phyloP scores from a whole-genome alignment of 2,888 invertebrate genomes.

The Rhopalosiphum nymphaeae region DNA sequence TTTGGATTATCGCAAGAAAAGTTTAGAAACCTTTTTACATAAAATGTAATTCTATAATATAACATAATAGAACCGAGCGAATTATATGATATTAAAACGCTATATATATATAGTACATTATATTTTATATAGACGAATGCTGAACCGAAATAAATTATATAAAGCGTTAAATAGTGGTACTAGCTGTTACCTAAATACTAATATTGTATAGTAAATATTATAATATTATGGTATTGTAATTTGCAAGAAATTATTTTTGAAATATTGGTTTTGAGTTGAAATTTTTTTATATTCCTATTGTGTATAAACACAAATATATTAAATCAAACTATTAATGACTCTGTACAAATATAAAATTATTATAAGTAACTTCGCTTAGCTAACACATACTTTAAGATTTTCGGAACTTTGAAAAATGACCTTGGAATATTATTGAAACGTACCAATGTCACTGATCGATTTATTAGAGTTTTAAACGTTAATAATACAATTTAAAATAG shows the following conservation, averaged over 20 bases:
- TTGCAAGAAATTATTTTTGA: neutral
- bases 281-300: neutral
- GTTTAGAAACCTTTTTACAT: slow-evolving; percentile 14
- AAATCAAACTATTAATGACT: neutral
- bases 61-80: neutral
- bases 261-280: neutral
- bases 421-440: neutral
- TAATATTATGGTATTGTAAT: neutral
- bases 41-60: neutral
- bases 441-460: neutral
- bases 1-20: slow-evolving; percentile 18
- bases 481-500: neutral
- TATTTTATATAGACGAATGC: neutral
- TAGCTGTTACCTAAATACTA: neutral
- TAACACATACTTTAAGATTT: neutral
- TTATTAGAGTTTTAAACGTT: neutral
- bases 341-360: neutral
- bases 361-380: neutral
- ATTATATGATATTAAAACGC: slow-evolving; percentile 7
- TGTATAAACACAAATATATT: neutral
- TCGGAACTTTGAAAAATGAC: neutral
- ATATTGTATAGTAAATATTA: neutral
- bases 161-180: neutral
- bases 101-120: neutral
- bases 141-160: neutral